phyloP scores from a whole-genome alignment of 2,888 invertebrate genomes.

The Latrodectus elegans region DNA sequence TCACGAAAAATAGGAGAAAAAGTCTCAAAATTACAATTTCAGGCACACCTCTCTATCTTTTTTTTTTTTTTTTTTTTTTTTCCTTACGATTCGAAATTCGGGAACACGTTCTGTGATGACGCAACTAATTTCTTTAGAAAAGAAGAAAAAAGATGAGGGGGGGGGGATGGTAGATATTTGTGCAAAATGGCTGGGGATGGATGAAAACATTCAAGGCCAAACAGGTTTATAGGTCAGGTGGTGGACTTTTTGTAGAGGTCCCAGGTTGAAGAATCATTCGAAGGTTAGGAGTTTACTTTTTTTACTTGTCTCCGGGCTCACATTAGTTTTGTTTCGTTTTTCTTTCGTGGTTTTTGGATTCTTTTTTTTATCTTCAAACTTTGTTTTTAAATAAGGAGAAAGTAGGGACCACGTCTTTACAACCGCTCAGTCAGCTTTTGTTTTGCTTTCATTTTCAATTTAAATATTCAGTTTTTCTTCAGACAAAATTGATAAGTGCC shows the following conservation, averaged over 20 bases:
- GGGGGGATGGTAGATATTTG: neutral
- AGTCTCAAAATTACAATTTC: conserved; percentile 31
- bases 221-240: conserved; percentile 69
- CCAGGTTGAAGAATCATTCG: conserved; percentile 64
- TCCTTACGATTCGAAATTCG: conserved; percentile 29
- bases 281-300: conserved; percentile 46
- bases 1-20: conserved; percentile 36
- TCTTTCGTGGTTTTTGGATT: neutral
- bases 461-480: neutral
- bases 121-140: conserved; percentile 55
- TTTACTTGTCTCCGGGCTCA: conserved; percentile 43
- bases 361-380: neutral
- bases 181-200: neutral
- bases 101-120: conserved; percentile 55
- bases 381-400: neutral
- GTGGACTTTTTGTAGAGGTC: conserved; percentile 47
- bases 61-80: neutral
- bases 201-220: conserved; percentile 53
- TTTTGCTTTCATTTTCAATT: neutral
- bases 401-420: neutral
- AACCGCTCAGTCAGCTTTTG: neutral
- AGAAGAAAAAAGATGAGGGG: conserved; percentile 12
- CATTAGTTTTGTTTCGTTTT: conserved; percentile 43
- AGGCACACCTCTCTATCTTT: conserved; percentile 11
- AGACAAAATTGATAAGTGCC: too few relatives aligned